phyloP scores from a whole-genome alignment of 2,797 vertebrate genomes.

The Etheostoma perlongum region DNA sequence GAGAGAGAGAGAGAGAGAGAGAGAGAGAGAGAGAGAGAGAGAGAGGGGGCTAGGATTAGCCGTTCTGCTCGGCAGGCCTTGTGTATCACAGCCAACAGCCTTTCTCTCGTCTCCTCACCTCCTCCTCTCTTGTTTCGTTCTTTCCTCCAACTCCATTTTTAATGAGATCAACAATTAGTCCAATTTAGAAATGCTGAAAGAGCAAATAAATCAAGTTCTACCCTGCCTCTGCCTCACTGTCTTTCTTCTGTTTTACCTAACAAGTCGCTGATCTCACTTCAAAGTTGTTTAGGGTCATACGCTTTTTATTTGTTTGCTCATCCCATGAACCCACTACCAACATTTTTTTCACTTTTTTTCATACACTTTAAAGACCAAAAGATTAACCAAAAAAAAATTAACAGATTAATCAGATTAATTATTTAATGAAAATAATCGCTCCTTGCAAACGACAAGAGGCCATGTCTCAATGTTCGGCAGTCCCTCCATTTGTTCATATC shows the following conservation, averaged over 20 bases:
- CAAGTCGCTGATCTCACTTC: slow-evolving; percentile 30
- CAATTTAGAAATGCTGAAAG: slow-evolving; percentile 83
- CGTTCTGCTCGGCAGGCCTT: slow-evolving; percentile 87
- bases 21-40: slow-evolving; percentile 18
- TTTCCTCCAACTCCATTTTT: slow-evolving; percentile 83
- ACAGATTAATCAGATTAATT: background rate
- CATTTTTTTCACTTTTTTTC: background rate
- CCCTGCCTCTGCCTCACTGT: slow-evolving; percentile 35
- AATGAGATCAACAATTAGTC: slow-evolving; percentile 89
- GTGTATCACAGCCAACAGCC: slow-evolving; percentile 85
- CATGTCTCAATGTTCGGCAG: background rate
- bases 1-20: slow-evolving; percentile 40
- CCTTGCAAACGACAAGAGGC: background rate
- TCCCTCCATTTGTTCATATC: background rate
- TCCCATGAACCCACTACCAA: background rate
- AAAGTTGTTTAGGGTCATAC: slow-evolving; percentile 9
- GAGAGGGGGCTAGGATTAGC: slow-evolving; percentile 83
- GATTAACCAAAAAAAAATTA: background rate
- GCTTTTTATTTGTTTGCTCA: slow-evolving; percentile 21
- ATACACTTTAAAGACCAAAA: background rate
- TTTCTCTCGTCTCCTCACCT: slow-evolving; percentile 66
- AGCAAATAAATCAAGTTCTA: slow-evolving; percentile 77
- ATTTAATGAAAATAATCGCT: too few relatives aligned
- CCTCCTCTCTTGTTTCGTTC: slow-evolving; percentile 59
- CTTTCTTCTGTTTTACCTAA: slow-evolving; percentile 40